phyloP scores from a whole-genome alignment of 2,113 vertebrate genomes.

The Phrynocephalus versicolor region DNA sequence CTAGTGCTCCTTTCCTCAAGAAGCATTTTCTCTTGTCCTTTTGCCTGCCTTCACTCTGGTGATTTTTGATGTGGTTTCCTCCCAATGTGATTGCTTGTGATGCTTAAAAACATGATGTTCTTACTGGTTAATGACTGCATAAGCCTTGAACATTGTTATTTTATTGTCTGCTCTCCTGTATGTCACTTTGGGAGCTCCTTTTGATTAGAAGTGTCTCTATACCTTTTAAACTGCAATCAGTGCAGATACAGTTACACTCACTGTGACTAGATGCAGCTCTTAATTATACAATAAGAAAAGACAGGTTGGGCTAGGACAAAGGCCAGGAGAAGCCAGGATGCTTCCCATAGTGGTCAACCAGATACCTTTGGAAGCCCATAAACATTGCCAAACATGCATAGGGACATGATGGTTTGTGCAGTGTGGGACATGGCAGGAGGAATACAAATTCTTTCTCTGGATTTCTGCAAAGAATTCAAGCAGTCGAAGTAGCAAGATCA shows the following conservation, averaged over 20 bases:
- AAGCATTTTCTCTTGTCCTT: background rate
- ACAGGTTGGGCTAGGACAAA: too few relatives aligned
- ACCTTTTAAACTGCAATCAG: background rate
- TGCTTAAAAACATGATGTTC: background rate
- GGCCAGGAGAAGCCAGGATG: too few relatives aligned
- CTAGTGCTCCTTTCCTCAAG: background rate
- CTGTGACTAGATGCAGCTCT: background rate
- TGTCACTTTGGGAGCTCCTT: background rate
- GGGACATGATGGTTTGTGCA: background rate
- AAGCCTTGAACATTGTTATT: background rate
- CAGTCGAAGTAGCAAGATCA: background rate
- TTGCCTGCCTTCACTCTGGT: too few relatives aligned
- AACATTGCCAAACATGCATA: too few relatives aligned
- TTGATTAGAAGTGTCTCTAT: background rate
- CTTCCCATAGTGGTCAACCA: background rate
- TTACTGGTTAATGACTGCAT: background rate
- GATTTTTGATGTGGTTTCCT: too few relatives aligned
- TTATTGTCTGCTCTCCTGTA: background rate
- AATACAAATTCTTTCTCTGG: too few relatives aligned
- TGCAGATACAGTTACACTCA: background rate
- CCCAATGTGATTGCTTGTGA: too few relatives aligned
- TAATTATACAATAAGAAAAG: background rate
- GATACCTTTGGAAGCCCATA: background rate
- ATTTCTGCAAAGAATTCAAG: background rate
- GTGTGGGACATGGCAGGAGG: background rate